Evolutionary conservation across 2,113 vertebrate genomes (phyloP), one percentile per base, ranked within the genome.

Genomic region (Accipiter virgatus): DNA sequence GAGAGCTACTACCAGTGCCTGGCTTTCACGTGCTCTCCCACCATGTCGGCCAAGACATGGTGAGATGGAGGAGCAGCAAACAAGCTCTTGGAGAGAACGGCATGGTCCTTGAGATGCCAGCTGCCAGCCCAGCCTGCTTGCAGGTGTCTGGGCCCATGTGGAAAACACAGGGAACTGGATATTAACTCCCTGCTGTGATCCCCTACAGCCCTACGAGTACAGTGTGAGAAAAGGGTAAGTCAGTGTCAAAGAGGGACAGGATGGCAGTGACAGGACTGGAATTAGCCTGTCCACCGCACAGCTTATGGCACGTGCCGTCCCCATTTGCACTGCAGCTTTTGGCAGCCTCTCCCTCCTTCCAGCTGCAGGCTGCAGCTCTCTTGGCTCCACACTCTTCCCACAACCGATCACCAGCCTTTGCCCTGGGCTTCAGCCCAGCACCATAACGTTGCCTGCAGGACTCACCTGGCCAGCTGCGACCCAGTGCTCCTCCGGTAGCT

Each of bases 401-500:
- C 16, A 8, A 0, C 27, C 3, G 19, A 10, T 56, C 34, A 22
- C 73, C 59, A 68, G 8, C 88, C 86, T 63, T 58, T 3, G 1
- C 65, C 14, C 23, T 43, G 58, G 31, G 9, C 75, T 29, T 6
- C 19, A 38, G 14, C 81, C 45, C 52, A 21, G 47, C 52, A 40
- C n/a, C 34, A 0, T 13, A 0, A 10, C 0, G 0, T 16, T 52
- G 2, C 73, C 75, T 10, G 27, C 58, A 61, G 81, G 48, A 43
- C 98, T 91, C 91, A 99, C 99, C 99, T 99, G 97, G 99, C 99
- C 92, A 99, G 98, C 98, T 99, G 99, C 2, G 99, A 99, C 34
- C 99, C 99, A 0, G 98, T 99, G 70, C 97, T 99, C 67, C 99
- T 97, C 4, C 99, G 98, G 97, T 99, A 99, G 98, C 99, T 99